Conservation (phyloP, 2,888 invertebrate species). For the Chaetoderma sp. region DNA sequence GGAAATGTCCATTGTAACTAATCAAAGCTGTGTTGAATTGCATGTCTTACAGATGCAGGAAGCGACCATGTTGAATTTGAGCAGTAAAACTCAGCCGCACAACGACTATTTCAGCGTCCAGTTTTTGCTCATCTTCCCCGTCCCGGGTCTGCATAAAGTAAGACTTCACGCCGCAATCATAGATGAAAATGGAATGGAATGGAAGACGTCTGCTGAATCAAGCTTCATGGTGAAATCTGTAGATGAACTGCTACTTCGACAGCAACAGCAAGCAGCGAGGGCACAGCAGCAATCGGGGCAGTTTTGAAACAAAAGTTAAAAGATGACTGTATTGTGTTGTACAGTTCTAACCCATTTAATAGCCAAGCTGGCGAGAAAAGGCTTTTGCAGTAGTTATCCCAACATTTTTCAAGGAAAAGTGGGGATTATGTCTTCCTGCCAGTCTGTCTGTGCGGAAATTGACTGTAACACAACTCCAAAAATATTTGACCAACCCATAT, state of each 20-base stretch:
- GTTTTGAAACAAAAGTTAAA: too few relatives aligned
- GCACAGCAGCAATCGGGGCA: slow-evolving; percentile 20
- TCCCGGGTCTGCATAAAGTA: slow-evolving; percentile 77
- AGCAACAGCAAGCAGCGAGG: slow-evolving; percentile 49
- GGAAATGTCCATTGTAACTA: too few relatives aligned
- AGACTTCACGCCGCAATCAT: slow-evolving; percentile 83
- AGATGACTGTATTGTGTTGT: slow-evolving; percentile 21
- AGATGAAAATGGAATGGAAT: slow-evolving; percentile 85
- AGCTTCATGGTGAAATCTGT: slow-evolving; percentile 82
- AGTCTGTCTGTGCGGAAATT: too few relatives aligned
- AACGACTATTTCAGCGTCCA: slow-evolving; percentile 95
- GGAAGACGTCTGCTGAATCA: slow-evolving; percentile 90
- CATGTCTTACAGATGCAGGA: slow-evolving; percentile 47
- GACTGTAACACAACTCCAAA: too few relatives aligned
- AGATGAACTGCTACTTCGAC: slow-evolving; percentile 72
- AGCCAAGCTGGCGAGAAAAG: too few relatives aligned
- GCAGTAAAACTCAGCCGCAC: slow-evolving; percentile 88
- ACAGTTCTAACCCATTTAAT: neutral
- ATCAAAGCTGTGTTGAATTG: neutral
- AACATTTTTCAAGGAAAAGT: neutral
- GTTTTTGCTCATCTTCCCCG: slow-evolving; percentile 82
- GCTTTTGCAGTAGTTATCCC: neutral
- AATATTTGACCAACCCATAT: too few relatives aligned
- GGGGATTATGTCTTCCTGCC: neutral
- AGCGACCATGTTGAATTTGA: slow-evolving; percentile 71